Conservation (phyloP, 2,113 vertebrate genomes). For the Beaufortia kweichowensis region DNA sequence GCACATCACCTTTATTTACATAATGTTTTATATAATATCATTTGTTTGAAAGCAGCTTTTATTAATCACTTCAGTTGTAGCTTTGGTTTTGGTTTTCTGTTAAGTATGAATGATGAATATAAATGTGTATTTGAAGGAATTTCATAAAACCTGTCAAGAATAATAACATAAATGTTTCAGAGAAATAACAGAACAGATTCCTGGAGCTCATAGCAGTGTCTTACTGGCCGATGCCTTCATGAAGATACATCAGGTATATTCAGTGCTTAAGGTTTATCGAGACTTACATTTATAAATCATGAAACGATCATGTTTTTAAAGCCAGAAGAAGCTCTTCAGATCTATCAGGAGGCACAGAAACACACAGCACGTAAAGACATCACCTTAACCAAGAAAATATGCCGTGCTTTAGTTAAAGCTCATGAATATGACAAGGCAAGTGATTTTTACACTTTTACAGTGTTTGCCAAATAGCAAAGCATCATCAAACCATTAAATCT, state of each 20-base stretch:
- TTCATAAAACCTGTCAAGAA: too few relatives aligned
- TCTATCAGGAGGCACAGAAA: conserved; percentile 69
- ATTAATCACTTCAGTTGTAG: too few relatives aligned
- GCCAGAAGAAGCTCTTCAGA: conserved; percentile 78
- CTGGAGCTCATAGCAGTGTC: conserved; percentile 69
- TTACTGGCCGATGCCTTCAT: conserved; percentile 78
- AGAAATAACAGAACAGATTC: conserved; percentile 72
- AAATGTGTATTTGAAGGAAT: too few relatives aligned
- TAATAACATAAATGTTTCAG: conserved; percentile 58
- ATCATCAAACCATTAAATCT: too few relatives aligned
- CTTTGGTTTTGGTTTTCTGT: too few relatives aligned
- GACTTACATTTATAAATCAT: not conserved
- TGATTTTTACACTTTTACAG: conserved; percentile 26
- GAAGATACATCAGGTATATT: conserved; percentile 76
- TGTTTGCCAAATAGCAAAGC: too few relatives aligned
- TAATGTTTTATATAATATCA: too few relatives aligned
- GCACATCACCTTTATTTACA: too few relatives aligned
- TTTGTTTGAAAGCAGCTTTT: too few relatives aligned
- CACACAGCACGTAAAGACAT: conserved; percentile 69
- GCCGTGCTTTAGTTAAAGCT: conserved; percentile 73
- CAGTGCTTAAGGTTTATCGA: not conserved
- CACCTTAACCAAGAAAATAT: conserved; percentile 70
- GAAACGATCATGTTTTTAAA: conserved; percentile 43
- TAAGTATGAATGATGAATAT: too few relatives aligned
- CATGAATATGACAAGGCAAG: conserved; percentile 75